Conservation (phyloP, 2,113 vertebrate species). For the Cettia cetti region DNA sequence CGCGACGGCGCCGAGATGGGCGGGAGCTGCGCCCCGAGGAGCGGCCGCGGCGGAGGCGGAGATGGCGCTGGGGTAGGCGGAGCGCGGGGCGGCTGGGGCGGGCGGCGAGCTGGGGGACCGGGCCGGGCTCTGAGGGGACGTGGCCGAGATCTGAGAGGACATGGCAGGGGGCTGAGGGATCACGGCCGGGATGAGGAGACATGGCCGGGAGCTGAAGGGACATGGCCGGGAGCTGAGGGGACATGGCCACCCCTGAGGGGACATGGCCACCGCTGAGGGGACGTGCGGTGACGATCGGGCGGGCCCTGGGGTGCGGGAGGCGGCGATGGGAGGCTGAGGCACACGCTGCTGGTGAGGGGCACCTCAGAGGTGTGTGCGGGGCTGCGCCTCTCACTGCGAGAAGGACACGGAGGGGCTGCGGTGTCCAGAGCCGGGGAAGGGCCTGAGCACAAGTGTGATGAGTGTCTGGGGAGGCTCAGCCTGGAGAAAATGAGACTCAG, state of each 20-base stretch:
- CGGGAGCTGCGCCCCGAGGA: background rate
- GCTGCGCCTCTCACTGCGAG: background rate
- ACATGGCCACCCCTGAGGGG: background rate
- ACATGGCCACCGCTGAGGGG: background rate
- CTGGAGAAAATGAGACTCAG: background rate
- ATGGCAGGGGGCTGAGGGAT: background rate
- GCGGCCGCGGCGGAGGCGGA: background rate
- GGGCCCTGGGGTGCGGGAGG: background rate
- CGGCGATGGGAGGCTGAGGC: background rate
- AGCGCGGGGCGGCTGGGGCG: background rate
- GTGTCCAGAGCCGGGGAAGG: background rate
- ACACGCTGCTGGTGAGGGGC: background rate
- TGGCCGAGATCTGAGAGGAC: background rate
- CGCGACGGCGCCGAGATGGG: background rate
- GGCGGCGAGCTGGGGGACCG: background rate
- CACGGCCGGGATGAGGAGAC: no score
- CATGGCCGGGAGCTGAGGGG: no score
- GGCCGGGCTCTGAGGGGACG: background rate
- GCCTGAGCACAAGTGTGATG: background rate
- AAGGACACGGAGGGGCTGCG: background rate
- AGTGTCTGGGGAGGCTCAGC: background rate
- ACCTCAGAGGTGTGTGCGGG: background rate
- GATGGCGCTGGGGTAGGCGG: slow-evolving; percentile 9
- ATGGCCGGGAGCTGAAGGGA: background rate
- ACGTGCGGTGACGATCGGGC: background rate